These are phyloP conservation scores for Melipona beecheii DNA, from an alignment of 2,888 invertebrate species.

Conservation along the genomic window DNA sequence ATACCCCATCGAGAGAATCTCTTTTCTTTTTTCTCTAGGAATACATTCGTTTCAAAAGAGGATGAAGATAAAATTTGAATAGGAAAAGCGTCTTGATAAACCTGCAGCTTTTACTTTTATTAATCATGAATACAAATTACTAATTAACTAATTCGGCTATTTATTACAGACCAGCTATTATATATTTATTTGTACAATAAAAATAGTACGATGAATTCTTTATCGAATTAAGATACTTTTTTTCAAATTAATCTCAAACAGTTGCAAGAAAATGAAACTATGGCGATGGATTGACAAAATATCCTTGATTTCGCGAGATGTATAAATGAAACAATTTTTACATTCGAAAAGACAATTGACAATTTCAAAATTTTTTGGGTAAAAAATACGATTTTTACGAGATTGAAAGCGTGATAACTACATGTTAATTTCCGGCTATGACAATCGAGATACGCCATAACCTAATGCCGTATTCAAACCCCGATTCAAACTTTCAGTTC, in stretches of 20 bases:
- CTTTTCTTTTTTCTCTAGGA: background rate
- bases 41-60: constrained; percentile 43
- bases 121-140: constrained; percentile 59
- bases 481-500: background rate
- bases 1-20: constrained; percentile 21
- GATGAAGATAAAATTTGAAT: constrained; percentile 45
- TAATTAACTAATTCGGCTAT: constrained; percentile 42
- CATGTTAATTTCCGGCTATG: background rate
- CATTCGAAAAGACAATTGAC: background rate
- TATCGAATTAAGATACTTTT: background rate
- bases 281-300: too few species aligned
- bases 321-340: too few species aligned
- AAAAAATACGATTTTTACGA: too few species aligned
- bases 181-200: background rate
- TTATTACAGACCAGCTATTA: background rate
- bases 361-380: background rate
- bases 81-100: constrained; percentile 49
- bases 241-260: too few species aligned
- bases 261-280: too few species aligned
- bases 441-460: background rate
- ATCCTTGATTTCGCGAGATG: too few species aligned
- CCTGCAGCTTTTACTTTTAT: constrained; percentile 40
- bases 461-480: background rate
- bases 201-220: background rate
- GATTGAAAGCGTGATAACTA: background rate